Conservation (phyloP, 2,888 invertebrate genomes). For the Leptinotarsa rubiginosa region DNA sequence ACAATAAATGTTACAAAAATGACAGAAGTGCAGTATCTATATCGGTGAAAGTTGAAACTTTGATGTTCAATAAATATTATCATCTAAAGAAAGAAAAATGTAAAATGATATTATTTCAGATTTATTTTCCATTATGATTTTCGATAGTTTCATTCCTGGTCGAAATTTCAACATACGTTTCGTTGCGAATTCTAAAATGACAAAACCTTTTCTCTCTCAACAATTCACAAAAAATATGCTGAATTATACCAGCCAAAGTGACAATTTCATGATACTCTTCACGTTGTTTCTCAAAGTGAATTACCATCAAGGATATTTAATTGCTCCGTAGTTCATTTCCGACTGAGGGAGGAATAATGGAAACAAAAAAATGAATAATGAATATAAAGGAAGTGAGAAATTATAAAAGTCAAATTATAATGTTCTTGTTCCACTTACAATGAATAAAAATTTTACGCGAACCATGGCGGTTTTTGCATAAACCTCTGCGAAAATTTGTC, state of each 20-base stretch:
- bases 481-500: background rate
- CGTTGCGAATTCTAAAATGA: no score
- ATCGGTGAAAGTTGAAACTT: no score
- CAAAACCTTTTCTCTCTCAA: no score
- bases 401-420: conserved; percentile 10
- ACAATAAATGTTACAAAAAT: no score
- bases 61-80: no score
- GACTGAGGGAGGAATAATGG: background rate
- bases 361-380: conserved; percentile 13
- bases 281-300: background rate
- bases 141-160: no score
- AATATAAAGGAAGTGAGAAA: conserved; percentile 9
- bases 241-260: conserved; percentile 1
- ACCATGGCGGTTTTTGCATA: conserved; percentile 3
- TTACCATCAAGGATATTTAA: background rate
- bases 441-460: background rate
- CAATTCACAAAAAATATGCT: background rate
- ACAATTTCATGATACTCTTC: background rate
- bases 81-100: no score
- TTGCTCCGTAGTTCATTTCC: background rate
- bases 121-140: no score
- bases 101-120: no score
- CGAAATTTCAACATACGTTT: no score
- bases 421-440: background rate
- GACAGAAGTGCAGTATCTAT: no score